Evolutionary conservation across 2,888 invertebrate genomes (phyloP).

Genomic region (Orthonevra nobilis): DNA sequence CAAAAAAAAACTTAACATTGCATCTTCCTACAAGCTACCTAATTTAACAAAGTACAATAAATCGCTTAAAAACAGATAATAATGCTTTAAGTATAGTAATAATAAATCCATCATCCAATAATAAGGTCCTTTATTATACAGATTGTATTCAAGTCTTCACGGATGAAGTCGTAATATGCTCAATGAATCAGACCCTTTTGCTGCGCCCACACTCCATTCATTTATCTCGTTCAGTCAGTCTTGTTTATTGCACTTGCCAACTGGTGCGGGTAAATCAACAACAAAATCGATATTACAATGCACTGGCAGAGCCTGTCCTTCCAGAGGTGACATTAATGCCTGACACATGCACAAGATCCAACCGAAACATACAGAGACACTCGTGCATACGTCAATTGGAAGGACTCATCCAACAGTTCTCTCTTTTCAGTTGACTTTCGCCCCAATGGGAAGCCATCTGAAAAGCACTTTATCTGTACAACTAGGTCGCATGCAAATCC

Average conservation of each 20-base stretch:
- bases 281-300: slow-evolving; percentile 42
- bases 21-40: too few species aligned
- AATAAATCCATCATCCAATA: too few species aligned
- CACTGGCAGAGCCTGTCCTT: neutral
- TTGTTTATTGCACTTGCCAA: slow-evolving; percentile 36
- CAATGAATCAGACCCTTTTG: neutral
- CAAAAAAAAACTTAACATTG: too few species aligned
- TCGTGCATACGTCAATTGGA: slow-evolving; percentile 54
- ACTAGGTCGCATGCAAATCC: slow-evolving; percentile 67
- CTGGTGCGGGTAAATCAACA: slow-evolving; percentile 15
- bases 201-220: neutral
- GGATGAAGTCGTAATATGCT: neutral
- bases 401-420: slow-evolving; percentile 26
- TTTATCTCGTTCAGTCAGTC: slow-evolving; percentile 57
- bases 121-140: too few species aligned
- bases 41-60: too few species aligned
- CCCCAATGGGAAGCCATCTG: slow-evolving; percentile 49
- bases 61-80: too few species aligned
- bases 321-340: slow-evolving; percentile 41
- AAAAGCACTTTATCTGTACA: slow-evolving; percentile 47
- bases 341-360: slow-evolving; percentile 12
- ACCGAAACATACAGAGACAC: slow-evolving; percentile 1
- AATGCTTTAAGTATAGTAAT: too few species aligned
- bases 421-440: slow-evolving; percentile 18
- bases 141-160: neutral